Conservation (phyloP, 2,888 invertebrate genomes). For the Teleiodes luculella region DNA sequence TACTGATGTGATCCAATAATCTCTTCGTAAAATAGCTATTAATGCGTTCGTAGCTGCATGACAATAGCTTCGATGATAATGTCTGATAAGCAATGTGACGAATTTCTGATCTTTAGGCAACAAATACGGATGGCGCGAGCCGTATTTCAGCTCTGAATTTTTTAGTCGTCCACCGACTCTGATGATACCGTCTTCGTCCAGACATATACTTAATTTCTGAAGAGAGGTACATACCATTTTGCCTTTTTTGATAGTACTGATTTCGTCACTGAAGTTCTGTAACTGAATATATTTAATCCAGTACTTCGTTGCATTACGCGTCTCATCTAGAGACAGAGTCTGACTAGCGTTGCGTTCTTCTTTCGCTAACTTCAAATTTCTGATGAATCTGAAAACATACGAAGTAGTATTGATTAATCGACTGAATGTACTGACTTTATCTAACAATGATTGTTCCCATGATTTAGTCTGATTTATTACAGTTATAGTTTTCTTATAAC, state of each 20-base stretch:
- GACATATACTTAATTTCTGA: slow-evolving; percentile 5
- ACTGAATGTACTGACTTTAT: neutral
- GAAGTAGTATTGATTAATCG: neutral
- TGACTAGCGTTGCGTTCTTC: neutral
- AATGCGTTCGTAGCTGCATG: slow-evolving; percentile 13
- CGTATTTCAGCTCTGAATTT: slow-evolving; percentile 4
- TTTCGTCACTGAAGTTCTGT: neutral
- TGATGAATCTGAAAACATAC: neutral
- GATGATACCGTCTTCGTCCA: slow-evolving; percentile 11
- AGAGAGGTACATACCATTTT: neutral
- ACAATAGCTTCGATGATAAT: slow-evolving; percentile 14
- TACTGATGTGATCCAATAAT: slow-evolving; percentile 17
- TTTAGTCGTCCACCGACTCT: slow-evolving; percentile 16
- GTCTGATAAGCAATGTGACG: slow-evolving; percentile 6
- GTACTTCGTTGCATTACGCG: neutral
- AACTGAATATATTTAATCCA: neutral
- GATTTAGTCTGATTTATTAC: neutral
- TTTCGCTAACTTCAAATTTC: neutral
- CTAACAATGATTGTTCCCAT: neutral
- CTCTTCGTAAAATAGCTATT: slow-evolving; percentile 6
- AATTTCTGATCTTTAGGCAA: slow-evolving; percentile 9
- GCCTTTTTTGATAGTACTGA: neutral
- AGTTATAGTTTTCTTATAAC: neutral
- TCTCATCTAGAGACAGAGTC: neutral
- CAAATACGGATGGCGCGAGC: slow-evolving; percentile 3